Conservation (phyloP, 2,113 vertebrate genomes). For the Esox niger region DNA sequence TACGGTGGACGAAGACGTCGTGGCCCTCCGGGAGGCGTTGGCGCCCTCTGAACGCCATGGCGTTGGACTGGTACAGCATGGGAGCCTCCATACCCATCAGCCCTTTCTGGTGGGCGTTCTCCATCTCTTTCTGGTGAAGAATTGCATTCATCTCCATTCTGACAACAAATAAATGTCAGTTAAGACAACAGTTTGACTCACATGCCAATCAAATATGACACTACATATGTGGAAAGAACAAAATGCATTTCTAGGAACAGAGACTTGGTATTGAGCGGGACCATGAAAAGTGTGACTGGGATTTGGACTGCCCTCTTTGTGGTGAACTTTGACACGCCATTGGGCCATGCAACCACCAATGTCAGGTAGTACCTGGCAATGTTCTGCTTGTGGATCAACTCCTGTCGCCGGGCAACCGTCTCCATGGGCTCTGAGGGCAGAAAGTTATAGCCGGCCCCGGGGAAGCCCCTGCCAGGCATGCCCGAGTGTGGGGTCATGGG, state of each 20-base stretch:
- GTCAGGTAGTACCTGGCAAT: slow-evolving; percentile 82
- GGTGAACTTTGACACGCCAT: neutral
- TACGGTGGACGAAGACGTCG: slow-evolving; percentile 81
- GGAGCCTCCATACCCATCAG: slow-evolving; percentile 79
- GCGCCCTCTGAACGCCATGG: slow-evolving; percentile 78
- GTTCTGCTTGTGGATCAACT: slow-evolving; percentile 90
- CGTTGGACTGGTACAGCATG: slow-evolving; percentile 77
- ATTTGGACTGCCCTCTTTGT: neutral
- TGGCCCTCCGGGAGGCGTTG: slow-evolving; percentile 78
- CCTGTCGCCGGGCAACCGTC: slow-evolving; percentile 86
- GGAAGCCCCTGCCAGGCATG: slow-evolving; percentile 73
- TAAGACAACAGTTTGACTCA: too few relatives aligned
- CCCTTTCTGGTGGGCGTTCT: slow-evolving; percentile 85
- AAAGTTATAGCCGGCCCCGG: slow-evolving; percentile 83
- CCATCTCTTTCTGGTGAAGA: slow-evolving; percentile 90
- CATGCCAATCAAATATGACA: neutral
- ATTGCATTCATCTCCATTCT: slow-evolving; percentile 94
- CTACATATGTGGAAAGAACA: neutral
- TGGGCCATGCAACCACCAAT: neutral
- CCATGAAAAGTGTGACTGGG: neutral
- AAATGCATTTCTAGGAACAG: neutral
- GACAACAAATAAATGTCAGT: slow-evolving; percentile 11
- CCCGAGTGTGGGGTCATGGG: slow-evolving; percentile 73
- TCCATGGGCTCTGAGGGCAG: slow-evolving; percentile 87
- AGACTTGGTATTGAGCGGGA: neutral